phyloP scores from a whole-genome alignment of 2,888 invertebrate species.

The Agelastica alni region DNA sequence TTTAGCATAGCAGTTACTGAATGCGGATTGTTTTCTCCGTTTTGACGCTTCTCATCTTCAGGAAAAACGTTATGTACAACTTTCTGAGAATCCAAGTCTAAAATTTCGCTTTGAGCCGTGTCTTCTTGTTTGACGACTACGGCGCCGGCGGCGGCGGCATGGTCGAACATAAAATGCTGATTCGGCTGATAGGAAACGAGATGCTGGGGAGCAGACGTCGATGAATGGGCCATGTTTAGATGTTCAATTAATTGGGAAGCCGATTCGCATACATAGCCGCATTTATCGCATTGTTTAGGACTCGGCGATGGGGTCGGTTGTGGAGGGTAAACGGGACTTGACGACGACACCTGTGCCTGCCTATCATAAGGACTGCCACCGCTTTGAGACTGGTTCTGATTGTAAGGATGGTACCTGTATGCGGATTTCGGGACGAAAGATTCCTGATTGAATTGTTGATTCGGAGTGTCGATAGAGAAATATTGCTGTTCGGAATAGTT shows the following conservation, averaged over 20 bases:
- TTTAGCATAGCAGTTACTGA: conserved; percentile 64
- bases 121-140: conserved; percentile 69
- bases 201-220: conserved; percentile 49
- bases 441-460: conserved; percentile 51
- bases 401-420: conserved; percentile 56
- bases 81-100: conserved; percentile 88
- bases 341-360: conserved; percentile 50
- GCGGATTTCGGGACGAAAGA: conserved; percentile 50
- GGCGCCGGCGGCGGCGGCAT: too few relatives aligned
- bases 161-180: conserved; percentile 54
- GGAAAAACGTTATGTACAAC: conserved; percentile 68
- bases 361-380: conserved; percentile 59
- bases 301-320: conserved; percentile 74
- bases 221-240: conserved; percentile 68
- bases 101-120: conserved; percentile 78
- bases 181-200: conserved; percentile 52
- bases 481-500: conserved; percentile 45
- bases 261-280: conserved; percentile 78
- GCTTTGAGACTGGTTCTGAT: conserved; percentile 51
- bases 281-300: conserved; percentile 81
- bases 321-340: conserved; percentile 64
- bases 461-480: conserved; percentile 46
- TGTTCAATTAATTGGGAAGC: conserved; percentile 76
- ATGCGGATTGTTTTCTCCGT: conserved; percentile 51
- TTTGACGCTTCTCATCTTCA: conserved; percentile 55